Base-by-base conservation (phyloP, 2,113 vertebrate genomes). In the Cyphomyrus discorhynchus region DNA sequence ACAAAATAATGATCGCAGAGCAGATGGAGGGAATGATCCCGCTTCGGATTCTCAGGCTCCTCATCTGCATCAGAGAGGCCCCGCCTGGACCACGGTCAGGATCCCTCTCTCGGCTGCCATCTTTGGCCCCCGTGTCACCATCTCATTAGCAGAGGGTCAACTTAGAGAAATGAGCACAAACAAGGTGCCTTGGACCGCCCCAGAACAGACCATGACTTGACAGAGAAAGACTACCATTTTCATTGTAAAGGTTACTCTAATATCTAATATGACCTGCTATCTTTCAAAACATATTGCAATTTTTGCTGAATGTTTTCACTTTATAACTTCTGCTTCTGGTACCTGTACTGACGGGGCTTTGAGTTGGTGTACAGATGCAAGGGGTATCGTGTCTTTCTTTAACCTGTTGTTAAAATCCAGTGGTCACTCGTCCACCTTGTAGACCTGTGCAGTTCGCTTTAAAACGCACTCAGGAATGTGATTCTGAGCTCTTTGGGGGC, bases 21-120 rank as follows among this genome's bases (percentile, higher is more conserved):
- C 89, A 90, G 84, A 90, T 77, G 85, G 84, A 53, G 62, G 47
- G 45, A 80, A 70, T 10, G 89, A 42, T 58, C 45, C 10, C 27
- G 2, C 39, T 11, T 62, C 27, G 8, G 45, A 42, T 56, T 47
- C 89, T 47, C 89, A 50, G 31, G 39, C 52, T 8, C 53, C 24
- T 70, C 52, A 66, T 66, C 53, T 86, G 46, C 80, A 35, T 49
- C 58, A 49, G 82, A 66, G 53, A 47, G 42, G 58, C 24, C 9
- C 52, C 1, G 46, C 77, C 35, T 10, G 45, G 27, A 53, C n/a
- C 24, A 19, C 7, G 1, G 49, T 80, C 74, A 7, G 35, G 15
- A 42, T 39, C 15, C 35, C 39, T 4, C 31, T 39, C 70, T 31
- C 70, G 3, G 31, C 5, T 9, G 21, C 80, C 80, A 47, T 46